Evolutionary conservation across 2,797 vertebrate species (phyloP).

Genomic region (Discoglossus pictus): DNA sequence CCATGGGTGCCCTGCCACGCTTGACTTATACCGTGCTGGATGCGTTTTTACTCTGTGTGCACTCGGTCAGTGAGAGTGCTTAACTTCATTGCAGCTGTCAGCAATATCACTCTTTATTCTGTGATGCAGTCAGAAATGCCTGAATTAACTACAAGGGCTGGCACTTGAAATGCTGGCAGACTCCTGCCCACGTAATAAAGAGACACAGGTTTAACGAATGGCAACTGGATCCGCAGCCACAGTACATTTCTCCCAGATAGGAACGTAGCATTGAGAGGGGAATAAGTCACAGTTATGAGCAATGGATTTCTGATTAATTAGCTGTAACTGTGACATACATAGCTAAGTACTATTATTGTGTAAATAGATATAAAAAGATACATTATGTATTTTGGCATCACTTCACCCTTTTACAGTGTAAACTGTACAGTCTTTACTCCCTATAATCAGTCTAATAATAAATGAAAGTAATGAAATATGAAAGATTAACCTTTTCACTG

Average conservation of each 20-base stretch:
- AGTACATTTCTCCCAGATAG: constrained; percentile 5
- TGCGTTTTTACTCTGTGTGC: neutral
- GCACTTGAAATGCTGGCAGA: constrained; percentile 12
- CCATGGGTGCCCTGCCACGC: constrained; percentile 7
- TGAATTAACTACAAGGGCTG: constrained; percentile 8
- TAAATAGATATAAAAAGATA: constrained; percentile 4
- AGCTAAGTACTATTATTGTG: constrained; percentile 7
- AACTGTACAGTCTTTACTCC: no score
- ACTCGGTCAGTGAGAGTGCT: neutral
- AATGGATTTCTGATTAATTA: neutral
- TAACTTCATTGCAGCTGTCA: constrained; percentile 11
- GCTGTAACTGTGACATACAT: constrained; percentile 1
- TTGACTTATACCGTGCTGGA: constrained; percentile 12
- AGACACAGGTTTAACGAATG: constrained; percentile 7
- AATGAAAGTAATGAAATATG: no score
- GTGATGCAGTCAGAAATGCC: constrained; percentile 13
- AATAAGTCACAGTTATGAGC: constrained; percentile 11
- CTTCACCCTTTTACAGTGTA: constrained; percentile 45
- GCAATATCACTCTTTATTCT: neutral
- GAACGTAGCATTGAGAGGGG: neutral
- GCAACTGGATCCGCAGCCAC: neutral
- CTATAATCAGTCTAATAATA: no score
- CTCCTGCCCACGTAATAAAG: neutral
- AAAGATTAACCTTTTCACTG: no score
- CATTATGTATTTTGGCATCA: neutral